Evolutionary conservation across 2,113 vertebrate genomes (phyloP).

Genomic region (Ardeotis arabs): DNA sequence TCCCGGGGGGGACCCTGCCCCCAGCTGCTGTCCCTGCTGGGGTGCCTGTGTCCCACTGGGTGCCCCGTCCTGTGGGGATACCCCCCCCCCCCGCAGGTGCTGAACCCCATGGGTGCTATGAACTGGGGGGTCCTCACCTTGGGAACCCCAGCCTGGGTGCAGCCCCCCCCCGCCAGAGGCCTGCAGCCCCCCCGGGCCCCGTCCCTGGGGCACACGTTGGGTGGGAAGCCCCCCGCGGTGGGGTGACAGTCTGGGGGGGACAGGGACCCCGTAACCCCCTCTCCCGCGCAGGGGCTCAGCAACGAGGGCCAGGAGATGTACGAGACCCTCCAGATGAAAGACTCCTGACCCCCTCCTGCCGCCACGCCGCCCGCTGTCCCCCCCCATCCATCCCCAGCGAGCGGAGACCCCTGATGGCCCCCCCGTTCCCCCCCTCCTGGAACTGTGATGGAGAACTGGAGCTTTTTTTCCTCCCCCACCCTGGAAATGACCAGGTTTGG

Average conservation of each 20-base stretch:
- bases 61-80: neutral
- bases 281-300: slow-evolving; percentile 40
- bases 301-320: slow-evolving; percentile 57
- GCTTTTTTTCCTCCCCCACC: too few species aligned
- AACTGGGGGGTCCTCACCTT: too few species aligned
- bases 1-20: too few species aligned
- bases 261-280: neutral
- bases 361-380: accelerated
- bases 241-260: neutral
- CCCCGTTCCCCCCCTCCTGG: too few species aligned
- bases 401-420: too few species aligned
- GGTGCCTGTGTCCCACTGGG: too few species aligned
- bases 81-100: neutral
- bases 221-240: neutral
- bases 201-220: neutral
- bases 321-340: slow-evolving; percentile 40
- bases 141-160: too few species aligned
- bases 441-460: neutral
- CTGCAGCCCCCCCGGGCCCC: too few species aligned
- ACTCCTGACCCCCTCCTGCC: neutral
- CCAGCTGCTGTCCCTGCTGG: too few species aligned
- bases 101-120: neutral
- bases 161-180: too few species aligned
- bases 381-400: too few species aligned
- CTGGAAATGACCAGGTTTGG: neutral